Evolutionary conservation across 2,888 invertebrate genomes (phyloP), one percentile per base, ranked within the genome.

Genomic region (Carpatolechia fugitivella): DNA sequence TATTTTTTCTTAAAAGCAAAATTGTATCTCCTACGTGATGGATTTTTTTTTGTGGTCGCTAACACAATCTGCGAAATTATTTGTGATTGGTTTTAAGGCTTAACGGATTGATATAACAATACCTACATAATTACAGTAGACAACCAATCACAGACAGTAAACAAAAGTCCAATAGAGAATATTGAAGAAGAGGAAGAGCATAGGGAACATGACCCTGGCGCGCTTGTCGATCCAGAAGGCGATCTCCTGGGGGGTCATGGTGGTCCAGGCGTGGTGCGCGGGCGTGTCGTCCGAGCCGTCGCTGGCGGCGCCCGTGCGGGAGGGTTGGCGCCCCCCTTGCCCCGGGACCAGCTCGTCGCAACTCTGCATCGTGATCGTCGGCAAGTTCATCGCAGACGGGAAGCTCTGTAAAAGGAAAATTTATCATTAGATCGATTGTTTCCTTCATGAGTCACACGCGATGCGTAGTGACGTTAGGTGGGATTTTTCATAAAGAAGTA

Each of bases 221-320:
- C 96, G 84, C 62, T 92, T 93, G 85, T 97, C 97, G 62, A 97
- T 96, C 96, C 96, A 97, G 52, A 94, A 94, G 61, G 97, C 95
- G 55, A 97, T 96, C 80, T 97, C 95, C 69, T 96, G 96, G 0
- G 97, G 96, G 1, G 96, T 96, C 93, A 96, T 95, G 11, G 95
- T 95, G 48, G 96, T 95, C 93, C 95, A 94, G 55, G 82, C 85
- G 72, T 88, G 85, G 56, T 85, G 90, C 58, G 82, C 78, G 36
- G 81, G 83, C 4, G 76, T 82, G 33, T 82, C 82, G 67, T 87
- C 84, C 10, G 85, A 81, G 53, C 74, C 80, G 38, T 79, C 79
- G 76, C 86, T 84, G 66, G 73, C 82, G 69, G 79, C 76, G n/a
- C n/a, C 50, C 75, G 69, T 41, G 83, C 59, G 46, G 64, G 65